Evolutionary conservation across 2,113 vertebrate genomes (phyloP).

Genomic region (Pseudois nayaur): DNA sequence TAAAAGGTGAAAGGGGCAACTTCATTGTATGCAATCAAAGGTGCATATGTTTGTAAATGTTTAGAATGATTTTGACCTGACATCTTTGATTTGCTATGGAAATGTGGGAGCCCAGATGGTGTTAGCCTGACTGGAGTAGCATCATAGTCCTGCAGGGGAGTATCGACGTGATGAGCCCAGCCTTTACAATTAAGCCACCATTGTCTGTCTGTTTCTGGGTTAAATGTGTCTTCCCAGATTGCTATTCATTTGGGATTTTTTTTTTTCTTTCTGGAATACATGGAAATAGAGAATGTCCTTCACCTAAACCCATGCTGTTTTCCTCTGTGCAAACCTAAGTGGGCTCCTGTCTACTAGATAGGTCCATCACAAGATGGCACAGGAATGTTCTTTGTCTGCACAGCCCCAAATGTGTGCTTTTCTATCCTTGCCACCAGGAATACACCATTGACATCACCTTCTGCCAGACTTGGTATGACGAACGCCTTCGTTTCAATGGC

Average conservation of each 20-base stretch:
- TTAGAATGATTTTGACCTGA: not conserved
- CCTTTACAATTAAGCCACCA: not conserved
- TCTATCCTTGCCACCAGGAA: conserved; percentile 74
- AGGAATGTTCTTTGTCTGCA: not conserved
- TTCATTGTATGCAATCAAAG: not conserved
- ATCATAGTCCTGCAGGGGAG: not conserved
- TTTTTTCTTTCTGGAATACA: conserved; percentile 39
- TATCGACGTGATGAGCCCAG: not conserved
- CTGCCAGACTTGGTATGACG: conserved; percentile 84
- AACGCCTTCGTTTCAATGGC: conserved; percentile 82
- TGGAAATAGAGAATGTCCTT: not conserved
- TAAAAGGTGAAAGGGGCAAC: conserved; percentile 38
- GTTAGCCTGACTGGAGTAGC: not conserved
- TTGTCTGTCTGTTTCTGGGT: conserved; percentile 35
- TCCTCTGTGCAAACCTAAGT: not conserved
- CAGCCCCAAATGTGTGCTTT: conserved; percentile 13
- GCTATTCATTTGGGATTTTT: not conserved
- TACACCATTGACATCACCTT: conserved; percentile 87
- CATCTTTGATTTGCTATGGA: not conserved
- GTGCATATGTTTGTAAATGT: not conserved
- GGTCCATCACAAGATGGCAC: not conserved
- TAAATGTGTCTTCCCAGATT: not conserved
- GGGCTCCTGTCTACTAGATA: not conserved
- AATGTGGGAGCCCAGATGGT: not conserved
- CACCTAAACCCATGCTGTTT: not conserved